Percentiles rank a stretch among this genome's conserved stretches.
Conservation (phyloP, 1,140 invertebrate species). For the Berghia stephanieae region DNA sequence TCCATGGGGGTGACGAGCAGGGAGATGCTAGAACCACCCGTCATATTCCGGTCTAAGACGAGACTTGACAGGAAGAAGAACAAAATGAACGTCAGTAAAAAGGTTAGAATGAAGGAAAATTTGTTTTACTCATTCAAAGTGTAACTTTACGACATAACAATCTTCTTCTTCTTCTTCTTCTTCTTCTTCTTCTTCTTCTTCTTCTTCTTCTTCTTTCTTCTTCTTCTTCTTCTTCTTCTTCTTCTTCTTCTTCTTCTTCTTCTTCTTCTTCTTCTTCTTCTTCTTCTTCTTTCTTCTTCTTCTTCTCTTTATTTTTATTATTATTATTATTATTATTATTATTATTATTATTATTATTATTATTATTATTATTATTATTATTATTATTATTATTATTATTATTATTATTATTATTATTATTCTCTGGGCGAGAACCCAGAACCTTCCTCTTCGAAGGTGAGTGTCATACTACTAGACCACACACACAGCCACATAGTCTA, state of each 20-base stretch:
- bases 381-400: neutral
- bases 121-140: no score
- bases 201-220: no score
- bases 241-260: neutral
- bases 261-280: neutral
- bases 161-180: no score
- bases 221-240: neutral
- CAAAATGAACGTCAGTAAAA: no score
- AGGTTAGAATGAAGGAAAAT: no score
- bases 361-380: neutral
- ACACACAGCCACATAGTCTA: neutral
- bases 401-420: neutral
- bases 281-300: neutral
- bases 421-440: neutral
- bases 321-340: neutral
- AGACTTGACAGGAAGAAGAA: slow-evolving; percentile 20
- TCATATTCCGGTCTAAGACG: neutral
- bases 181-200: no score
- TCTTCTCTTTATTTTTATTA: neutral
- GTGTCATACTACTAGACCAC: neutral
- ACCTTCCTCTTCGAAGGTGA: neutral
- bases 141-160: no score
- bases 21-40: slow-evolving; percentile 10
- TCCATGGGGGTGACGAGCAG: slow-evolving; percentile 24
- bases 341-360: neutral